Evolutionary conservation across 2,113 vertebrate genomes (phyloP).

Genomic region (Dasyprocta punctata): DNA sequence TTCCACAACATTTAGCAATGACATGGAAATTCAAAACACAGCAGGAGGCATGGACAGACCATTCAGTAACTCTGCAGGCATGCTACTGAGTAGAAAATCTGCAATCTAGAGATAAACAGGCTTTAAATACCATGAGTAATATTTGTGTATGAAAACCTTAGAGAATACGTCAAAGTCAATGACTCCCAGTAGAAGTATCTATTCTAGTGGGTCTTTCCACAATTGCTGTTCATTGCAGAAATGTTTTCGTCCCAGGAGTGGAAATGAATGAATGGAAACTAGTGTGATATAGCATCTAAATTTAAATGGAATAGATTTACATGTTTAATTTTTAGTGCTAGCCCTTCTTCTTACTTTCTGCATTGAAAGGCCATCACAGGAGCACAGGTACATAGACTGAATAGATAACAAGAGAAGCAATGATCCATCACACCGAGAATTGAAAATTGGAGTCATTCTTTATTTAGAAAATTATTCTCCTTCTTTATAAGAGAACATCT

Average conservation of each 20-base stretch:
- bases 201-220: not conserved
- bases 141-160: not conserved
- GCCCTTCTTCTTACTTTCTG: not conserved
- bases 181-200: not conserved
- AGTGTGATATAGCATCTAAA: not conserved
- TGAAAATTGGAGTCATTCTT: not conserved
- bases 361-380: not conserved
- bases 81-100: not conserved
- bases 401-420: not conserved
- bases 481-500: not conserved
- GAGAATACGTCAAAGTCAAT: not conserved
- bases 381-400: fast-evolving
- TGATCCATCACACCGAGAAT: not conserved
- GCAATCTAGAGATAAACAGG: not conserved
- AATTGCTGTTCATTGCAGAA: not conserved
- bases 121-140: not conserved
- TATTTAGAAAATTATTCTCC: not conserved
- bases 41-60: not conserved
- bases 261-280: not conserved
- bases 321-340: not conserved
- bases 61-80: not conserved
- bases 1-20: not conserved
- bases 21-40: not conserved
- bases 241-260: not conserved
- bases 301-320: not conserved